Evolutionary conservation across 2,797 vertebrate species (phyloP).

Genomic region (Typhlichthys subterraneus): DNA sequence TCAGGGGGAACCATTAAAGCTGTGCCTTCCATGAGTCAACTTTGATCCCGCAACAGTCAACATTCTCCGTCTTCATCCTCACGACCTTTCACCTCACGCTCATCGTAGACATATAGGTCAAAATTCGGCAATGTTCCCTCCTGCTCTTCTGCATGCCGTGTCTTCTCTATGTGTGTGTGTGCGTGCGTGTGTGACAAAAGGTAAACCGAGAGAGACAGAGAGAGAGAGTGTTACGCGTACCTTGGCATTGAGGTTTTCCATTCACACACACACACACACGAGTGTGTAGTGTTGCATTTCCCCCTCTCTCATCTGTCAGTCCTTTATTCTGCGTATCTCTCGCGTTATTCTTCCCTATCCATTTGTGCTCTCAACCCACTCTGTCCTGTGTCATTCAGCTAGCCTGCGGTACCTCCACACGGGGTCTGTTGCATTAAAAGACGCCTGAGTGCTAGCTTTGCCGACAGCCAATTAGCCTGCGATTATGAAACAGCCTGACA

Average conservation of each 20-base stretch:
- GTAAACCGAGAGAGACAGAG: not conserved
- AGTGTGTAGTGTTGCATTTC: constrained; percentile 60
- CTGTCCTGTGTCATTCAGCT: constrained; percentile 1
- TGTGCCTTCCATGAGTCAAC: constrained; percentile 74
- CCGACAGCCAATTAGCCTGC: constrained; percentile 67
- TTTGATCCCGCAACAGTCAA: constrained; percentile 44
- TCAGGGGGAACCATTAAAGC: constrained; percentile 75
- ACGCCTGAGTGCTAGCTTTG: constrained; percentile 63
- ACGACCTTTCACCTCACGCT: not conserved
- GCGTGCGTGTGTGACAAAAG: not conserved
- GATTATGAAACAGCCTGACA: constrained; percentile 58
- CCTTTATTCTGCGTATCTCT: constrained; percentile 33
- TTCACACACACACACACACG: constrained; percentile 19
- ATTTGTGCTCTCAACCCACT: not conserved
- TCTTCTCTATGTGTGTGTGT: not conserved
- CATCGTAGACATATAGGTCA: not conserved
- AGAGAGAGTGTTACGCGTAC: not conserved
- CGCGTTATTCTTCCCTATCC: not conserved
- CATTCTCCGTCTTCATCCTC: constrained; percentile 13
- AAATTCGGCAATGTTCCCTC: too few species aligned
- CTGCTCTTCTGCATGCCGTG: not conserved
- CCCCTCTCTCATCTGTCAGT: constrained; percentile 18
- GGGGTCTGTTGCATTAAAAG: constrained; percentile 51
- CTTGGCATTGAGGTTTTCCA: not conserved
- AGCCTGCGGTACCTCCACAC: constrained; percentile 8